Base-by-base conservation (phyloP, 2,888 invertebrate species). In the Andrena camellia region DNA sequence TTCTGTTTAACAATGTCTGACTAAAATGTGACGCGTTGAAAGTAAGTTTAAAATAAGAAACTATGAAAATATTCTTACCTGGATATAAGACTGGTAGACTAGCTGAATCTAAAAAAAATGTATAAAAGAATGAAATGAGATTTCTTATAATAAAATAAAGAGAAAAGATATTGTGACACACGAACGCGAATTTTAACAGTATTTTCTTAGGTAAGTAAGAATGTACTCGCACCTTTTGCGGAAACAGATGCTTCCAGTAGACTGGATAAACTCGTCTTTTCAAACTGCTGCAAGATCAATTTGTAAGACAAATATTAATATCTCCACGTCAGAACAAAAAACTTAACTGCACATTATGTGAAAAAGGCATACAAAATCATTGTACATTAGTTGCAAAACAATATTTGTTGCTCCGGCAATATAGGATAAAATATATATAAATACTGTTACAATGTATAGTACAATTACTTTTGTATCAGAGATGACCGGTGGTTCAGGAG, bases 221-320 rank as follows among this genome's bases (percentile, higher is more conserved):
- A 78, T 80, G 82, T 86, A 85, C 73, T 89, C 93, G 90, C 90
- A 94, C 94, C 94, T 94, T 94, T 94, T 48, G 91, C 92, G 50
- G 93, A 93, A 54, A 94, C 94, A 71, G 94, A 94, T 70, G 94
- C 94, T 91, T 94, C 94, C 89, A 94, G 86, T n/a, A 94, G 92
- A 89, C 94, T 94, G 91, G 94, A 94, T 83, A 94, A 93, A 81
- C 94, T 94, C 84, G 94, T 94, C 88, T 94, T 94, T 91, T 92
- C 93, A 90, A 92, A 92, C 35, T 85, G 92, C 94, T 94, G 92
- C 52, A 94, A 92, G 90, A 82, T 82, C 52, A 85, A 89, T 57
- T 81, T 23, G 78, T 78, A 84, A 84, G 50, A 63, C 10, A 54
- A 5, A 75, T 29, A 72, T 85, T 87, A 89, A 81, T 81, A 31